These are phyloP conservation scores for Ariopsis seemanni DNA, from an alignment of 2,113 vertebrate genomes.

Conservation along the genomic window DNA sequence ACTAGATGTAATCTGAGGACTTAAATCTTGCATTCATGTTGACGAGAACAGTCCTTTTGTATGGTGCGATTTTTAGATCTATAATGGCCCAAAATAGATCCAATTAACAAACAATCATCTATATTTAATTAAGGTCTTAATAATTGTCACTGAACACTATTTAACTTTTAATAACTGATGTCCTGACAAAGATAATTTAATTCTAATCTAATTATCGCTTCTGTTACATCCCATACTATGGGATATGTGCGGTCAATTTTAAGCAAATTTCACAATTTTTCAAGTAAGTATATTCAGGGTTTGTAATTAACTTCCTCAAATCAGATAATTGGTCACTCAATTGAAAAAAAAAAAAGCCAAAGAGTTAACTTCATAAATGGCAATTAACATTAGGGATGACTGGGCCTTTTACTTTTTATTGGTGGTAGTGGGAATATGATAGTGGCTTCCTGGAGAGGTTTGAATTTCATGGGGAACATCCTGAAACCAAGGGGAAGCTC, in stretches of 20 bases:
- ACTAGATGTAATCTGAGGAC: slow-evolving; percentile 19
- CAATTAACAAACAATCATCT: slow-evolving; percentile 64
- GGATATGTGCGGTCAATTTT: slow-evolving; percentile 59
- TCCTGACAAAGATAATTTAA: slow-evolving; percentile 63
- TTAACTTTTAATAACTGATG: slow-evolving; percentile 63
- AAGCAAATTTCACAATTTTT: slow-evolving; percentile 61
- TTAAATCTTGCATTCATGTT: neutral
- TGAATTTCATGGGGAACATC: slow-evolving; percentile 47
- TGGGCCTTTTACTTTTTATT: slow-evolving; percentile 56
- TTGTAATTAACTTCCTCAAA: slow-evolving; percentile 68
- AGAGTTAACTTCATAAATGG: slow-evolving; percentile 63
- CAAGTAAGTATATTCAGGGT: slow-evolving; percentile 58
- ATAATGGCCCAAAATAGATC: slow-evolving; percentile 52
- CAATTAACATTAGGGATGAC: slow-evolving; percentile 63
- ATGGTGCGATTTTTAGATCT: slow-evolving; percentile 14
- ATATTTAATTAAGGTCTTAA: slow-evolving; percentile 66
- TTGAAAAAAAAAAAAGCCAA: slow-evolving; percentile 62
- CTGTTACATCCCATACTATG: slow-evolving; percentile 55
- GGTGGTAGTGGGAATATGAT: slow-evolving; percentile 43
- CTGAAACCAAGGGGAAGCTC: slow-evolving; percentile 49
- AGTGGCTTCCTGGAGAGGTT: slow-evolving; percentile 39
- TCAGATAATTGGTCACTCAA: slow-evolving; percentile 68
- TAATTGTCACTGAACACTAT: slow-evolving; percentile 61
- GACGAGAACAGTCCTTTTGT: neutral
- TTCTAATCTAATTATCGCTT: slow-evolving; percentile 62